Evolutionary conservation across 2,797 vertebrate species (phyloP).

Genomic region (Ambastaia sidthimunki): DNA sequence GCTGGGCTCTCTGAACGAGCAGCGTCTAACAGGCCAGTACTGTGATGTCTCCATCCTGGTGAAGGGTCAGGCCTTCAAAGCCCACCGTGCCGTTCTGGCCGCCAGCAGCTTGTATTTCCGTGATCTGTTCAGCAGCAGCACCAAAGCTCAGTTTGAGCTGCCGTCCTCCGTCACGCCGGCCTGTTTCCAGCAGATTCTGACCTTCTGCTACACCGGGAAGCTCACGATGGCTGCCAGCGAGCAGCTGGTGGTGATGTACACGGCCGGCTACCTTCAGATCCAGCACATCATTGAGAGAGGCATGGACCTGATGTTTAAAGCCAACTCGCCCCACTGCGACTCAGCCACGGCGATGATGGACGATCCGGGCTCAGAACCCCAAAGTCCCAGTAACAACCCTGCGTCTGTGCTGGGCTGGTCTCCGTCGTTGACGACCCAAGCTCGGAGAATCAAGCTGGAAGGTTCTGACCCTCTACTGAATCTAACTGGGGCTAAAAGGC

Average conservation of each 20-base stretch:
- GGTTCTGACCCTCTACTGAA: conserved; percentile 79
- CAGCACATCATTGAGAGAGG: conserved; percentile 98
- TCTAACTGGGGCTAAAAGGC: conserved; percentile 72
- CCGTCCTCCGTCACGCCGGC: conserved; percentile 93
- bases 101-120: conserved; percentile 98
- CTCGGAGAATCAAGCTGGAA: conserved; percentile 91
- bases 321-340: conserved; percentile 99
- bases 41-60: conserved; percentile 98
- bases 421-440: conserved; percentile 80
- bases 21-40: conserved; percentile 95
- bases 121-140: conserved; percentile 95
- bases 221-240: conserved; percentile 98
- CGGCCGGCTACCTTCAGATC: conserved; percentile 98
- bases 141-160: conserved; percentile 95
- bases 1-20: conserved; percentile 95
- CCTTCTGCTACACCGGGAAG: conserved; percentile 98
- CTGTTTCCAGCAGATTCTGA: conserved; percentile 98
- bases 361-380: conserved; percentile 91
- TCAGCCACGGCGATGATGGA: conserved; percentile 93
- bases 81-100: conserved; percentile 94
- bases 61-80: conserved; percentile 97
- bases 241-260: conserved; percentile 99
- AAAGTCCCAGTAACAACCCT: conserved; percentile 88
- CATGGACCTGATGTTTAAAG: conserved; percentile 98
- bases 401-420: conserved; percentile 76